Percentiles rank a stretch among this genome's conserved stretches.
phyloP scores from a whole-genome alignment of 2,888 invertebrate genomes.

The Chloromyia formosa region DNA sequence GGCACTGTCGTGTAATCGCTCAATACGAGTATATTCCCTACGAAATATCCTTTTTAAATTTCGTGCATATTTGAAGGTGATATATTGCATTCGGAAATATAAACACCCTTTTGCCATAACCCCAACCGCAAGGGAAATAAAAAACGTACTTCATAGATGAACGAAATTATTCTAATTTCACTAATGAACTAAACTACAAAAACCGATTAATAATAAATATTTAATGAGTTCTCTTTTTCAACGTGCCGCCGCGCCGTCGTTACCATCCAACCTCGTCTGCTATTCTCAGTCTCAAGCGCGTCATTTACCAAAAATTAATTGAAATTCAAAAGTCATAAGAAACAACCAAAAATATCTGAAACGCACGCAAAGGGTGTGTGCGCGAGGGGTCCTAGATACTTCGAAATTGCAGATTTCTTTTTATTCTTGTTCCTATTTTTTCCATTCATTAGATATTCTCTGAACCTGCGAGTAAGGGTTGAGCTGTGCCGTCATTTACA shows the following conservation, averaged over 20 bases:
- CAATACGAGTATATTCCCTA: too few species aligned
- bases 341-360: conserved; percentile 44
- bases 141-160: too few species aligned
- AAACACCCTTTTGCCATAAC: background rate
- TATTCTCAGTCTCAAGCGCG: background rate
- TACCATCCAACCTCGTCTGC: background rate
- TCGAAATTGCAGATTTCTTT: conserved; percentile 7
- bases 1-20: too few species aligned
- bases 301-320: conserved; percentile 41
- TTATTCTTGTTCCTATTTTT: background rate
- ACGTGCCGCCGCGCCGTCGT: background rate
- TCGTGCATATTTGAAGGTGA: background rate
- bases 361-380: conserved; percentile 44
- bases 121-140: conserved; percentile 10
- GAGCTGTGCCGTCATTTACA: conserved; percentile 11
- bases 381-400: conserved; percentile 8
- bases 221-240: conserved; percentile 23
- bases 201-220: conserved; percentile 41
- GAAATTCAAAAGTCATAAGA: conserved; percentile 47
- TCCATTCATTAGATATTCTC: conserved; percentile 24
- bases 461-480: too few species aligned
- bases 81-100: background rate
- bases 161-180: conserved; percentile 26
- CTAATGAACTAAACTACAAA: conserved; percentile 34
- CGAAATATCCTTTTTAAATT: too few species aligned